phyloP scores from a whole-genome alignment of 2,797 vertebrate species.

The Thamnophis elegans region DNA sequence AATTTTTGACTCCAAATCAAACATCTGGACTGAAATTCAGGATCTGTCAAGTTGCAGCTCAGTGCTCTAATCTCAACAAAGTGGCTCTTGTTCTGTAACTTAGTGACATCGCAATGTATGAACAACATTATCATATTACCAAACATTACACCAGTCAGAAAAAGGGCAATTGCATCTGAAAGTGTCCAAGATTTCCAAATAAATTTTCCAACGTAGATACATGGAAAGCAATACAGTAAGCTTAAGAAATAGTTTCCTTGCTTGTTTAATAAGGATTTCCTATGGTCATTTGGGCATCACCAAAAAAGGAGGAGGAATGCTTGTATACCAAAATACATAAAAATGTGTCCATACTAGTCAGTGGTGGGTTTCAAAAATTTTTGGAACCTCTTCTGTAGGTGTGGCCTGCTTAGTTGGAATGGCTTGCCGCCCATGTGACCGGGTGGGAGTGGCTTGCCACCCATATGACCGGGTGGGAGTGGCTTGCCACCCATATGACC shows the following conservation, averaged over 20 bases:
- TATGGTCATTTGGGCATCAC: neutral
- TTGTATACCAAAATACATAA: neutral
- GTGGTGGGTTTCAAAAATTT: too few species aligned
- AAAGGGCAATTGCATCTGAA: neutral
- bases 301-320: neutral
- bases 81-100: neutral
- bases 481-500: too few species aligned
- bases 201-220: neutral
- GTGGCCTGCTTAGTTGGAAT: too few species aligned
- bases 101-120: neutral
- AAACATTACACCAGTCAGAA: neutral
- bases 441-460: too few species aligned
- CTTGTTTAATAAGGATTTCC: neutral
- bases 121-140: neutral
- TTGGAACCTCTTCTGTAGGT: too few species aligned
- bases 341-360: neutral
- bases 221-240: neutral
- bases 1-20: neutral
- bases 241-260: neutral
- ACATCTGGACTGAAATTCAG: neutral
- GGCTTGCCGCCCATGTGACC: too few species aligned
- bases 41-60: neutral
- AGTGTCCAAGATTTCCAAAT: neutral
- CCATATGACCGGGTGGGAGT: too few species aligned
- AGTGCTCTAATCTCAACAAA: neutral